phyloP scores from a whole-genome alignment of 2,797 vertebrate species.

The Steatocranus sp. region DNA sequence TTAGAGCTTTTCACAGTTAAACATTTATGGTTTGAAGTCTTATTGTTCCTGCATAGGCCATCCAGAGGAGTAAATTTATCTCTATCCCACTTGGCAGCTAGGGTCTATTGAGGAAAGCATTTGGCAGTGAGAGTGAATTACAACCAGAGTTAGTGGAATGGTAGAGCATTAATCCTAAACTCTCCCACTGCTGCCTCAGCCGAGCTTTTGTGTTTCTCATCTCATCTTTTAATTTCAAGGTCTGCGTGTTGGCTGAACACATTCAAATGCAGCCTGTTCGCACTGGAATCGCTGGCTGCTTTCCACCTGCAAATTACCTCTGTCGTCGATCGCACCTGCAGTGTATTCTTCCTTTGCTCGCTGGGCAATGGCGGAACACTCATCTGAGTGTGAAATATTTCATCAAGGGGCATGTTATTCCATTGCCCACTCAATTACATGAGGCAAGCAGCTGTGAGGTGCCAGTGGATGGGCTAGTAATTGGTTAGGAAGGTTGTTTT shows the following conservation, averaged over 20 bases:
- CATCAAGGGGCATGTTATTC: conserved; percentile 71
- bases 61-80: conserved; percentile 39
- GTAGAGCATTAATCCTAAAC: conserved; percentile 57
- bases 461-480: conserved; percentile 62
- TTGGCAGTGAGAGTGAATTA: conserved; percentile 58
- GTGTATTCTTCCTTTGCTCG: conserved; percentile 41
- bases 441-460: conserved; percentile 62
- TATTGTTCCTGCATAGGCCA: conserved; percentile 15
- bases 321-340: conserved; percentile 49
- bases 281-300: conserved; percentile 34
- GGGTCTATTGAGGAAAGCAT: conserved; percentile 46
- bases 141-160: conserved; percentile 50
- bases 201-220: conserved; percentile 54
- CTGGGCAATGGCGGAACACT: conserved; percentile 42
- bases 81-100: conserved; percentile 45
- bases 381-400: conserved; percentile 70
- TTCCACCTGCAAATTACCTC: conserved; percentile 67
- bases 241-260: conserved; percentile 48
- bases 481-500: conserved; percentile 70
- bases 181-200: conserved; percentile 15
- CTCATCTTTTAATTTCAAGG: conserved; percentile 70
- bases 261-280: conserved; percentile 36
- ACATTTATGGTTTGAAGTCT: not conserved
- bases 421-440: conserved; percentile 72
- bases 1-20: not conserved